Evolutionary conservation across 2,113 vertebrate genomes (phyloP), one percentile per base, ranked within the genome.

Genomic region (Gobiocypris rarus): DNA sequence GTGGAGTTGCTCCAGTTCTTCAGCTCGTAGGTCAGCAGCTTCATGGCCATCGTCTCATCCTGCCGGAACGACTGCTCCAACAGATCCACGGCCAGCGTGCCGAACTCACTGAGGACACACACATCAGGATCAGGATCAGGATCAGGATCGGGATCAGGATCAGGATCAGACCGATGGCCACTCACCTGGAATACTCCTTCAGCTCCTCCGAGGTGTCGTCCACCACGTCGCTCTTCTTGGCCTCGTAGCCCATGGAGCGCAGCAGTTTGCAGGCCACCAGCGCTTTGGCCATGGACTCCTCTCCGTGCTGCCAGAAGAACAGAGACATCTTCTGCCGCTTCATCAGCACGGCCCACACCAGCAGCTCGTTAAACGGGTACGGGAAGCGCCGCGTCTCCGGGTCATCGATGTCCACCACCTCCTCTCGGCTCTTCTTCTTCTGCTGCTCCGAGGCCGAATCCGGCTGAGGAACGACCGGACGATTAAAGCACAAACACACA

Each of bases 1-100:
- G 98, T 99, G 24, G 96, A 98, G 91, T 99, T 99, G 92, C 98
- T 99, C 98, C 98, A 99, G 81, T 99, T 99, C 92, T 98, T 99
- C 28, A 99, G 94, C 88, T 99, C 97, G 1, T 99, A 99, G 5
- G 97, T 99, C 67, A 99, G 94, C 87, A 99, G 95, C 89, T 99
- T 99, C 98, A 99, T 99, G 83, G 98, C 96, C 98, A 99, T 99
- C 0, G 97, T 98, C 94, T 99, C 98, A 84, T 99, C 97, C 86
- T 99, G 98, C 84, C 97, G 94, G 92, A 99, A 99, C 2, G 98
- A 98, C 79, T 99, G 96, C 89, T 99, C 98, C 79, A 99, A 84
- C 76, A 99, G 93, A 87, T 99, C 98, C 89, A 99, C 96, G 0
- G 98, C 98, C 63, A 99, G 88, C 0, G 96, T 97, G 43, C 98